phyloP scores from a whole-genome alignment of 92 coral and sea anemone genomes.

The Porites lobata region DNA sequence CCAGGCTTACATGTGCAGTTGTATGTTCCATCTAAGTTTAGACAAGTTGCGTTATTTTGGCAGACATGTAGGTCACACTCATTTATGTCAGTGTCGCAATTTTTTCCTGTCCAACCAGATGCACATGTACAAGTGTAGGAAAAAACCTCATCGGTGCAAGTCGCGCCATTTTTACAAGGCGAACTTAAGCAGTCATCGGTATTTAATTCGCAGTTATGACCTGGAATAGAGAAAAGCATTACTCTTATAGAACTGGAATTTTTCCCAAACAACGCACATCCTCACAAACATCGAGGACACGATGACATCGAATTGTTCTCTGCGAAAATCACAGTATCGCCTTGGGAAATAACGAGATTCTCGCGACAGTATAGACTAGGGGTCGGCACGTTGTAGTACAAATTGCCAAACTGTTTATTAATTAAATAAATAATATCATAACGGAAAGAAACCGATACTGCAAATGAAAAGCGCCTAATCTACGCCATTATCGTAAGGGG shows the following conservation, averaged over 20 bases:
- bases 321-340: too few species aligned
- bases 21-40: conserved; percentile 58
- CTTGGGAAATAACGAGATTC: too few species aligned
- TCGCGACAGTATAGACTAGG: too few species aligned
- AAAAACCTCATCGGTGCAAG: conserved; percentile 39
- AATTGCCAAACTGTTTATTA: too few species aligned
- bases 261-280: too few species aligned
- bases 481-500: too few species aligned
- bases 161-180: conserved; percentile 61
- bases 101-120: conserved; percentile 72
- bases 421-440: too few species aligned
- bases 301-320: too few species aligned
- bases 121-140: conserved; percentile 67
- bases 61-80: conserved; percentile 82
- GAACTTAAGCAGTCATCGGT: conserved; percentile 29
- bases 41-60: conserved; percentile 80
- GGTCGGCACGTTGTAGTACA: too few species aligned
- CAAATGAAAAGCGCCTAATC: too few species aligned
- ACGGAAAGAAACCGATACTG: too few species aligned
- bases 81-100: conserved; percentile 67
- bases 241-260: neutral
- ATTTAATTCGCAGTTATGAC: conserved; percentile 10
- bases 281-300: too few species aligned
- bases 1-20: conserved; percentile 84
- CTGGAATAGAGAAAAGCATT: conserved; percentile 5